Base-by-base conservation (phyloP, 2,888 invertebrate genomes). In the Papilio gigon region DNA sequence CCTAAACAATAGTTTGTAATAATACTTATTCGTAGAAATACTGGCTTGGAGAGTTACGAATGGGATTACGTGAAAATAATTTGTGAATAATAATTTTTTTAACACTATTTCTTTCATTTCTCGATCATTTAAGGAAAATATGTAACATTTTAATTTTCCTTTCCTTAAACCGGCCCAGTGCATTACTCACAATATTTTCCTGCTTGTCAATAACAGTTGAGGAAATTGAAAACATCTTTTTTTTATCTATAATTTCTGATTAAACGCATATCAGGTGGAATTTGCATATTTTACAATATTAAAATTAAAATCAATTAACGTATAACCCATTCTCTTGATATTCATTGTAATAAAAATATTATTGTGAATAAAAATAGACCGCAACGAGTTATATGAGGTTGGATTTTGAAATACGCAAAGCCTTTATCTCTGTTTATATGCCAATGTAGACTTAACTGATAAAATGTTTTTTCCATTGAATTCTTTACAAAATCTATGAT, bases 281-380 rank as follows among this genome's bases (percentile, higher is more conserved):
- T n/a, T n/a, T n/a, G n/a, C n/a, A n/a, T 40, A 40, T 5, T 37
- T 12, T 40, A n/a, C 3, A 40, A 40, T 0, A 2, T 42, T 1
- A 42, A 2, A 9, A 44, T 44, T 6, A 5, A 44, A 20, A 11
- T 50, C 27, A 50, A 50, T 20, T 27, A 50, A 27, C 27, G 11
- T 14, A 25, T 8, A 20, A 47, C 6, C 14, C n/a, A 27, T 44
- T 44, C 20, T 22, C 11, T 44, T 44, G 17, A 42, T 42, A 2
- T 44, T 44, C 11, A 22, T 11, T 20, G 22, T 22, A 11, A 3
- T 44, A n/a, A 22, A 44, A 50, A 50, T 50, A 50, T 25, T 50
- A 50, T 50, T 50, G 50, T 50, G 50, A 50, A 50, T 44, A 44
- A 50, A 50, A 50, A 27, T 25, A 50, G 25, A 50, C 14, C 25